A percentile compares a stretch with the other conserved stretches of the same genome.
These are phyloP conservation scores for Rhagium mordax DNA, from an alignment of 2,888 invertebrate species.

Conservation along the genomic window DNA sequence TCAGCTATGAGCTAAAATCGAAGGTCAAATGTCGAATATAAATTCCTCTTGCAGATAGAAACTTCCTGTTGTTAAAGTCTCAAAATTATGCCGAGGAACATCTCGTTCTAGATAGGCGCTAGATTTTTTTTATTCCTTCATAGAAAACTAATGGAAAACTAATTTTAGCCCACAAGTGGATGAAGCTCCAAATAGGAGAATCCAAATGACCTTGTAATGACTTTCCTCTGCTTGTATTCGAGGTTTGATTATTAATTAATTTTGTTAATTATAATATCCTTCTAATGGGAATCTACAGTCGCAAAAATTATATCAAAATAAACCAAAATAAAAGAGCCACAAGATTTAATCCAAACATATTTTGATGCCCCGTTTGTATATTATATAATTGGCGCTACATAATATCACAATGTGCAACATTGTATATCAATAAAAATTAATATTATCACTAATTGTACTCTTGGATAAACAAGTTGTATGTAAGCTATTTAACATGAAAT, in stretches of 20 bases:
- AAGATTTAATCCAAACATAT: no score
- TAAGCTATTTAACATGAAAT: no score
- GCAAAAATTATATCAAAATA: no score
- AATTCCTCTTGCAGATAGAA: slow-evolving; percentile 44
- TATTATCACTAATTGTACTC: no score
- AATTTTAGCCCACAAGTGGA: not conserved
- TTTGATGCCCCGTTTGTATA: no score
- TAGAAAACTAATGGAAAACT: not conserved
- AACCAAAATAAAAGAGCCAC: no score
- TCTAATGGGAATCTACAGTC: no score
- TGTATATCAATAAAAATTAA: no score
- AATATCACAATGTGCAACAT: no score
- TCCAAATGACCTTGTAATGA: not conserved
- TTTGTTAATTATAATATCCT: not conserved
- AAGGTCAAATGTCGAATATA: slow-evolving; percentile 51
- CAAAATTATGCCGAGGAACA: slow-evolving; percentile 36
- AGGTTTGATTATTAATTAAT: not conserved
- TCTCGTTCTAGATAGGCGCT: not conserved
- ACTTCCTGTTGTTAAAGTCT: slow-evolving; percentile 48
- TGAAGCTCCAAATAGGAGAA: not conserved
- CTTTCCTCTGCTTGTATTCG: not conserved
- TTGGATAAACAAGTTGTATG: no score
- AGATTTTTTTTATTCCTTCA: not conserved
- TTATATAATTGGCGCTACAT: no score
- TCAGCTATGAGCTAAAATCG: slow-evolving; percentile 44